Conservation (phyloP, 2,113 vertebrate genomes). For the Apodemus speciosus region DNA sequence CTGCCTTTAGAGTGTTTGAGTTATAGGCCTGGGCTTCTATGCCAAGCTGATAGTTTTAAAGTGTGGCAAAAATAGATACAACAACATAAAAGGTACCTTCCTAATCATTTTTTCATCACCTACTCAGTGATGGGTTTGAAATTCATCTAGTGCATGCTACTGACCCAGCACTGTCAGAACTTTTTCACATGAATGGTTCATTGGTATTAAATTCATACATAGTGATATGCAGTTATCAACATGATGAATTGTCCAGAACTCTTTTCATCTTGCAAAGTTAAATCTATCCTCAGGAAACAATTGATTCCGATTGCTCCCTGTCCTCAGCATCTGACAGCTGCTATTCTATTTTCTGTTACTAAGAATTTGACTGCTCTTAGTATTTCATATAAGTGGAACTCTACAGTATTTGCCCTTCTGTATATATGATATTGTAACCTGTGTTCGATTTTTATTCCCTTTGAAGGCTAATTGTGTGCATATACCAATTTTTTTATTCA, state of each 20-base stretch:
- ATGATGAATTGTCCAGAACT: background rate
- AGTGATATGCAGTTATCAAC: background rate
- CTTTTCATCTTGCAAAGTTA: background rate
- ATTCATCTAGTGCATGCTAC: background rate
- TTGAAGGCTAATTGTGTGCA: constrained; percentile 14
- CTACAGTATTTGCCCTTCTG: background rate
- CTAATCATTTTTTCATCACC: background rate
- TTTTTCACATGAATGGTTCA: background rate
- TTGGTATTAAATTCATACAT: background rate
- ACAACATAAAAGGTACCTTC: background rate
- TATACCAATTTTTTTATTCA: background rate
- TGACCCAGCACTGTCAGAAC: background rate
- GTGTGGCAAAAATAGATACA: background rate
- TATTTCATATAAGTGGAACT: background rate
- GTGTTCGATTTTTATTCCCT: constrained; percentile 23
- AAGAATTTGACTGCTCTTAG: background rate
- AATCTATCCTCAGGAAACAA: background rate
- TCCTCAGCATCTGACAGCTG: background rate
- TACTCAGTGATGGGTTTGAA: background rate
- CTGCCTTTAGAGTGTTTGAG: background rate
- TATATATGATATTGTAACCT: background rate
- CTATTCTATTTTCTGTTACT: constrained; percentile 17
- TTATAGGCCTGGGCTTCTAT: background rate
- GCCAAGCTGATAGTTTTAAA: background rate
- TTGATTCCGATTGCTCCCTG: background rate